Percentiles rank a stretch among this genome's conserved stretches.
These are phyloP conservation scores for Globodera ellingtonae DNA, from an alignment of 1,140 invertebrate species.

Conservation along the genomic window DNA sequence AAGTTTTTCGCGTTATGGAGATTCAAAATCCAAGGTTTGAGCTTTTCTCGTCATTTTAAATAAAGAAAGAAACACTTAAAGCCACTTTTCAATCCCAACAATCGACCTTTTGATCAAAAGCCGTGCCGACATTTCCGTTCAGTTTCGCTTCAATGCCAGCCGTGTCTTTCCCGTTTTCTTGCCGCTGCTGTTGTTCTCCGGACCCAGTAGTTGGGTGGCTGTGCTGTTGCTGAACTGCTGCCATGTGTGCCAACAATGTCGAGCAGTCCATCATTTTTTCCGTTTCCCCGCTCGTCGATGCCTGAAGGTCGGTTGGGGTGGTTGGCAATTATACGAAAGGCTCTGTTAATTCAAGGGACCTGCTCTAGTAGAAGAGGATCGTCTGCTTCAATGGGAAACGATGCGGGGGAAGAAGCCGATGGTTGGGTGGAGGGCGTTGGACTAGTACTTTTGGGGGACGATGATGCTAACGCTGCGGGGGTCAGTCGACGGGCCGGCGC, in stretches of 20 bases:
- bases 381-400: not conserved
- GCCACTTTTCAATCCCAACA: too few species aligned
- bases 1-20: too few species aligned
- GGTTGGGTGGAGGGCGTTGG: not conserved
- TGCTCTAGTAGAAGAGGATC: not conserved
- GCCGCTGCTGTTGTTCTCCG: not conserved
- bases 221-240: not conserved
- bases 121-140: not conserved
- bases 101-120: not conserved
- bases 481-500: not conserved
- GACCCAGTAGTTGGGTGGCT: not conserved
- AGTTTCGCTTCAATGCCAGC: not conserved
- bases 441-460: not conserved
- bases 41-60: too few species aligned
- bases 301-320: not conserved
- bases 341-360: not conserved
- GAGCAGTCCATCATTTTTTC: not conserved
- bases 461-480: not conserved
- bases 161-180: not conserved
- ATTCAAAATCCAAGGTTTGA: too few species aligned
- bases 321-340: not conserved
- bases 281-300: not conserved
- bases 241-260: not conserved
- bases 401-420: not conserved
- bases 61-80: too few species aligned